Evolutionary conservation across 92 coral and sea anemone genomes (phyloP).

Genomic region (Montipora capitata): DNA sequence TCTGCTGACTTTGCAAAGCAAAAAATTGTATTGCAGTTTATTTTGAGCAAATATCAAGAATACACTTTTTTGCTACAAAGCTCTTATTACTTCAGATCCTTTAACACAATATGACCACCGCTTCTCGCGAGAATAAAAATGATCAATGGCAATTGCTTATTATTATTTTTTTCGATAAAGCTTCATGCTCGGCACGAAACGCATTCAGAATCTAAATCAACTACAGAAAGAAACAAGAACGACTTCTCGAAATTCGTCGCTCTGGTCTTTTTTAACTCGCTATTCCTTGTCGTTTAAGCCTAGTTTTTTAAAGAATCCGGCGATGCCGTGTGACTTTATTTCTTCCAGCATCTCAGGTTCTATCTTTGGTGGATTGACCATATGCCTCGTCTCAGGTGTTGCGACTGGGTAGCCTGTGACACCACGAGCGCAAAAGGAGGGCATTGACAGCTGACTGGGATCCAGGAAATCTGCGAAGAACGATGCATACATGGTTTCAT

Average conservation of each 20-base stretch:
- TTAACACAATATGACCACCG: too few species aligned
- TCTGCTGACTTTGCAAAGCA: too few species aligned
- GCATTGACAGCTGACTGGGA: conserved; percentile 54
- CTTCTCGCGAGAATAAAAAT: too few species aligned
- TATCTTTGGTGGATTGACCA: neutral
- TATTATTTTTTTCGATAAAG: neutral
- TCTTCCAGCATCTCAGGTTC: neutral
- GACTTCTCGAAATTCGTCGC: neutral
- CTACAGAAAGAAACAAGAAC: neutral
- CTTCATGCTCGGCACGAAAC: neutral
- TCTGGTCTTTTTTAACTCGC: neutral
- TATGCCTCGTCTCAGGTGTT: neutral
- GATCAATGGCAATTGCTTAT: too few species aligned
- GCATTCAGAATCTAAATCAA: neutral
- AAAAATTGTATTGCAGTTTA: too few species aligned
- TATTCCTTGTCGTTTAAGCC: neutral
- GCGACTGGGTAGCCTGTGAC: neutral
- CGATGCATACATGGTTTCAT: conserved; percentile 18
- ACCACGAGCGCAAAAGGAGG: conserved; percentile 12
- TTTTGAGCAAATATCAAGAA: too few species aligned
- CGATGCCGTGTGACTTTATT: neutral
- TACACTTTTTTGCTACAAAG: too few species aligned
- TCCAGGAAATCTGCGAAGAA: conserved; percentile 39
- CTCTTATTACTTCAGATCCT: too few species aligned
- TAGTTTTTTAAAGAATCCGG: neutral